phyloP scores from a whole-genome alignment of 2,113 vertebrate genomes.

The Pseudorectes ferrugineus region DNA sequence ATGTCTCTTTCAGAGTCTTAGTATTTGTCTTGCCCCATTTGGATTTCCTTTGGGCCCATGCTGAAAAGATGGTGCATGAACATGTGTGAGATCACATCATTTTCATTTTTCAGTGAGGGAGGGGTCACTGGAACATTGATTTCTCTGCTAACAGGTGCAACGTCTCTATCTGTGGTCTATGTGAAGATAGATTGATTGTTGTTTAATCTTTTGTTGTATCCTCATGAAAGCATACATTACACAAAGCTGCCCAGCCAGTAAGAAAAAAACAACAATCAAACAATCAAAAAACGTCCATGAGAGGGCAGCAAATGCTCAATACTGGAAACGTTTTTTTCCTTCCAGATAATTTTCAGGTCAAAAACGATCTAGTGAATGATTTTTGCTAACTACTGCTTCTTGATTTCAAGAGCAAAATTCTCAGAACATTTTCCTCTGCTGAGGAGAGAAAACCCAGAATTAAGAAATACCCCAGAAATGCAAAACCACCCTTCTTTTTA shows the following conservation, averaged over 20 bases:
- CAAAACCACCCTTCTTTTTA: accelerated
- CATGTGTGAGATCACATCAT: accelerated
- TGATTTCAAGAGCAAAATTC: not conserved
- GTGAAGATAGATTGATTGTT: accelerated
- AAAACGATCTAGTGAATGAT: accelerated
- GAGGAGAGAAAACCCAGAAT: accelerated
- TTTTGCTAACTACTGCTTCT: not conserved
- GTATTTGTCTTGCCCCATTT: not conserved
- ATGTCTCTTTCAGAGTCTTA: not conserved
- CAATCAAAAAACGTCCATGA: not conserved
- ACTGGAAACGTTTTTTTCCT: accelerated
- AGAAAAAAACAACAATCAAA: not conserved
- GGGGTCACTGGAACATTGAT: not conserved
- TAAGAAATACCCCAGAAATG: accelerated
- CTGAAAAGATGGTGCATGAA: not conserved
- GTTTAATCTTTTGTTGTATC: not conserved
- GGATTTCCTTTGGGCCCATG: accelerated
- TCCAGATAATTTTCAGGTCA: accelerated
- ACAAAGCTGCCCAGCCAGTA: accelerated
- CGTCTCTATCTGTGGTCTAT: not conserved
- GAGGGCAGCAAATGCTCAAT: not conserved
- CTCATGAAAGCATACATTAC: not conserved
- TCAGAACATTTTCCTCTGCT: accelerated
- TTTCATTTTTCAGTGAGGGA: not conserved
- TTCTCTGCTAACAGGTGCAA: not conserved